These are phyloP conservation scores for Rhagologus leucostigma DNA, from an alignment of 2,113 vertebrate species.

Conservation along the genomic window DNA sequence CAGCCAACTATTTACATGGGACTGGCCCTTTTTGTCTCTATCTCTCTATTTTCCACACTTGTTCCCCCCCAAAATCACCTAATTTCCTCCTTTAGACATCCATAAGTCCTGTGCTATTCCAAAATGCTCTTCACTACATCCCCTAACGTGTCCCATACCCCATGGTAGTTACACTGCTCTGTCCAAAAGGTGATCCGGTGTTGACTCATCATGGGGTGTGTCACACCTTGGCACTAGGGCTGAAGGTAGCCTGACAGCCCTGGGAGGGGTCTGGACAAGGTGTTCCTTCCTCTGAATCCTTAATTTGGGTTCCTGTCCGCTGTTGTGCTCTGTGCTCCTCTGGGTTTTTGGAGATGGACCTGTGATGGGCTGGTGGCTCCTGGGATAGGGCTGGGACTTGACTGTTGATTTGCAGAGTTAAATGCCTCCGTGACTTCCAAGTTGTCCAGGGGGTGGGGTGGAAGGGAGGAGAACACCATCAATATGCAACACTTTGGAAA, in stretches of 20 bases:
- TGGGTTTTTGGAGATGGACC: neutral
- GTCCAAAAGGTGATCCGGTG: neutral
- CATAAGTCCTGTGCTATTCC: neutral
- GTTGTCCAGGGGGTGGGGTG: accelerated
- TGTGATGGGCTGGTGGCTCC: neutral
- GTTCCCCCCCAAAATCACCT: neutral
- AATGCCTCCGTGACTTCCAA: neutral
- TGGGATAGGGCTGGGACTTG: neutral
- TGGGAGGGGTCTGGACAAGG: neutral
- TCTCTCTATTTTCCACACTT: neutral
- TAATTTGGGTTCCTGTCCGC: neutral
- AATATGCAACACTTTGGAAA: neutral
- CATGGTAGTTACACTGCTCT: neutral
- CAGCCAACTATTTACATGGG: neutral
- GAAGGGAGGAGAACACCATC: neutral
- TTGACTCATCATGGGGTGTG: too few species aligned
- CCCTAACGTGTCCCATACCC: accelerated
- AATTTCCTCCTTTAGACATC: neutral
- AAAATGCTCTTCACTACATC: neutral
- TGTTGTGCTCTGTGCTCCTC: neutral
- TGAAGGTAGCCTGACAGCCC: neutral
- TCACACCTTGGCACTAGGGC: neutral
- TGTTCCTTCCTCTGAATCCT: neutral
- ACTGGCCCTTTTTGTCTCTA: neutral
- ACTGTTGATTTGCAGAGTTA: neutral